Conservation (phyloP, 2,888 invertebrate species). For the Xestia rhomboidea region DNA sequence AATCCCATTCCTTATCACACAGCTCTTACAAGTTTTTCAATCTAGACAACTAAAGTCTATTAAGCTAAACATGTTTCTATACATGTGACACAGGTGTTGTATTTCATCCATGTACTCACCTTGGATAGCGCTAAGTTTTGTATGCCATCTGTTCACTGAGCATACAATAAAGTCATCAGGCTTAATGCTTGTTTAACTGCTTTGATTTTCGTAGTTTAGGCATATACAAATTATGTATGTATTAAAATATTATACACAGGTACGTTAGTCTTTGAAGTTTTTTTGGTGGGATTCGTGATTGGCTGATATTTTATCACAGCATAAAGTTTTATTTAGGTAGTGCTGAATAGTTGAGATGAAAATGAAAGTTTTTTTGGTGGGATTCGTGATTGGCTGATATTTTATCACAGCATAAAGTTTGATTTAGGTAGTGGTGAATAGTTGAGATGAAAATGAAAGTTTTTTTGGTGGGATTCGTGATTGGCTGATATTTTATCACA, state of each 20-base stretch:
- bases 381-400: neutral
- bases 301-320: neutral
- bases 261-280: neutral
- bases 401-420: neutral
- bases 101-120: constrained; percentile 66
- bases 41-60: constrained; percentile 41
- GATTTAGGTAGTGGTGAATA: neutral
- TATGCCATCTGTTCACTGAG: constrained; percentile 44
- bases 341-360: neutral
- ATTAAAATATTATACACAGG: neutral
- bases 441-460: neutral
- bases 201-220: constrained; percentile 23
- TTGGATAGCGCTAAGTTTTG: constrained; percentile 59
- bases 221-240: neutral
- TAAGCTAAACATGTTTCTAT: constrained; percentile 49
- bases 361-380: neutral
- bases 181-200: constrained; percentile 24
- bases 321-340: neutral
- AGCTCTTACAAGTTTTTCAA: constrained; percentile 37
- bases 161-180: constrained; percentile 41
- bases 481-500: neutral
- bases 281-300: neutral
- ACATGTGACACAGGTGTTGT: constrained; percentile 69
- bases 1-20: constrained; percentile 42
- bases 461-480: neutral